Evolutionary conservation across 2,113 vertebrate species (phyloP).

Genomic region (Kryptolebias marmoratus): DNA sequence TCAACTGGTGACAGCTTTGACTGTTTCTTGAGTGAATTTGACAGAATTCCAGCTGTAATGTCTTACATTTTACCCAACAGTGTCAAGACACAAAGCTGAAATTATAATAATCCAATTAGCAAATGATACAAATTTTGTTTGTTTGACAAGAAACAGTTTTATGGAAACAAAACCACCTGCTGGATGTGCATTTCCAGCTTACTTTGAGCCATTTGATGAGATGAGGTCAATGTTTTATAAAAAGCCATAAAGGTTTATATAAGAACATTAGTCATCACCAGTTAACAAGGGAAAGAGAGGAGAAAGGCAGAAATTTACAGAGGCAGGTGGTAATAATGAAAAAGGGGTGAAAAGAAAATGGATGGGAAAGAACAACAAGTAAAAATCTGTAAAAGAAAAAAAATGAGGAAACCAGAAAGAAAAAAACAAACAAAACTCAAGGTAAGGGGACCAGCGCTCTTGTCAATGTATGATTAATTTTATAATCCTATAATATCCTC

Average conservation of each 20-base stretch:
- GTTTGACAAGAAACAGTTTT: too few relatives aligned
- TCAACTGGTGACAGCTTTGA: too few relatives aligned
- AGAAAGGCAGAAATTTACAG: background rate
- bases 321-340: background rate
- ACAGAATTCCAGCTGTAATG: too few relatives aligned
- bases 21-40: too few relatives aligned
- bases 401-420: background rate
- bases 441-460: slow-evolving; percentile 38
- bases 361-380: background rate
- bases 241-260: slow-evolving; percentile 41
- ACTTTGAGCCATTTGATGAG: slow-evolving; percentile 11
- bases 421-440: slow-evolving; percentile 19
- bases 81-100: slow-evolving; percentile 6
- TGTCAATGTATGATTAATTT: slow-evolving; percentile 69
- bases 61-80: background rate
- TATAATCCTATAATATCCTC: slow-evolving; percentile 71
- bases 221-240: slow-evolving; percentile 23
- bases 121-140: background rate
- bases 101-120: slow-evolving; percentile 14
- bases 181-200: background rate
- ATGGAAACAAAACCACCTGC: background rate
- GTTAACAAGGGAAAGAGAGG: slow-evolving; percentile 1
- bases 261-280: slow-evolving; percentile 31
- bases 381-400: background rate
- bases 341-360: background rate